Conservation (phyloP, 2,797 vertebrate genomes). For the Artibeus jamaicensis region DNA sequence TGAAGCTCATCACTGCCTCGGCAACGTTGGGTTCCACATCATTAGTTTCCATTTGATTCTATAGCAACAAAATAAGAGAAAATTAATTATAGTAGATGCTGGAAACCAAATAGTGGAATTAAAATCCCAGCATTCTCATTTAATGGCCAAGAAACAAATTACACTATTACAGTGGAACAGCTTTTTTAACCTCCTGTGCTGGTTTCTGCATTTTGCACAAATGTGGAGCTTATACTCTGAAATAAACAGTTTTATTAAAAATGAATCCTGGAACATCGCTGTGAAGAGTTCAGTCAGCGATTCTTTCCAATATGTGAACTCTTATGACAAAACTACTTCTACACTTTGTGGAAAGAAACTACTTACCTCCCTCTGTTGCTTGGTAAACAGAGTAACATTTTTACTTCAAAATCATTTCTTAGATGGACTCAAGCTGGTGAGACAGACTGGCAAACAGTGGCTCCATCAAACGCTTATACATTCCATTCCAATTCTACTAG, state of each 20-base stretch:
- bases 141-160: slow-evolving; percentile 89
- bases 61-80: slow-evolving; percentile 87
- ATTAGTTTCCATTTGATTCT: slow-evolving; percentile 90
- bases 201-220: slow-evolving; percentile 66
- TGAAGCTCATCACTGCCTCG: slow-evolving; percentile 86
- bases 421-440: slow-evolving; percentile 28
- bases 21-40: slow-evolving; percentile 87
- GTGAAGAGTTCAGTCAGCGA: background rate
- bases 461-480: background rate
- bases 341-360: background rate
- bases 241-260: slow-evolving; percentile 62
- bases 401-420: background rate
- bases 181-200: slow-evolving; percentile 74
- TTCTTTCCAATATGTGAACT: background rate
- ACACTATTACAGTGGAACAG: slow-evolving; percentile 85
- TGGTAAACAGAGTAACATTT: slow-evolving; percentile 37
- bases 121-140: slow-evolving; percentile 87
- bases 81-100: slow-evolving; percentile 90
- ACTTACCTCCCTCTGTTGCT: slow-evolving; percentile 41
- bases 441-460: slow-evolving; percentile 42
- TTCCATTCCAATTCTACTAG: slow-evolving; percentile 6
- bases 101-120: slow-evolving; percentile 91
- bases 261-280: slow-evolving; percentile 46
- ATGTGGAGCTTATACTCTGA: slow-evolving; percentile 43
- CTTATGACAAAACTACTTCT: background rate